These are phyloP conservation scores for Cariama cristata DNA, from an alignment of 2,113 vertebrate genomes.

Conservation along the genomic window DNA sequence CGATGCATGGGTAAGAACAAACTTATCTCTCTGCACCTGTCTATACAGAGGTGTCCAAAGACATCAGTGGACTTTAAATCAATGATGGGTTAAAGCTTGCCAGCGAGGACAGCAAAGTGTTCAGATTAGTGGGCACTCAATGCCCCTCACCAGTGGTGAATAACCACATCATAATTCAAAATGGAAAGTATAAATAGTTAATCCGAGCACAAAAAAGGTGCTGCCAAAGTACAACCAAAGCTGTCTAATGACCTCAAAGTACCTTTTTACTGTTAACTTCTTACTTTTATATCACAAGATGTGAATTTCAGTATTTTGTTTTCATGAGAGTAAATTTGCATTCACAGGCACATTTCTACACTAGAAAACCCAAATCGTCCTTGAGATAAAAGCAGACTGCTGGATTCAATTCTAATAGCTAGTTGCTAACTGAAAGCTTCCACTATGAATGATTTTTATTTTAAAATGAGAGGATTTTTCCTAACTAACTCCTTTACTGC, in stretches of 20 bases:
- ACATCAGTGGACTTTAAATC: not conserved
- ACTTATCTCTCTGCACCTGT: not conserved
- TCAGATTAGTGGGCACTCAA: not conserved
- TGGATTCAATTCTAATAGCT: not conserved
- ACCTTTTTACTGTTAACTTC: not conserved
- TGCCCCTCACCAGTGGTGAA: not conserved
- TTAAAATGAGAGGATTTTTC: not conserved
- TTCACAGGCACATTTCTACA: not conserved
- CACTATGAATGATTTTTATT: not conserved
- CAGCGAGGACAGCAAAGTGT: too few species aligned
- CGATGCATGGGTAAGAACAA: not conserved
- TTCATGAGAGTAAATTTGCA: not conserved
- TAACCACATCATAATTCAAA: not conserved
- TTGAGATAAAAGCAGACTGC: not conserved
- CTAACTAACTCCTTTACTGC: not conserved
- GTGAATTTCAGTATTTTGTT: not conserved
- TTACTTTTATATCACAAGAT: not conserved
- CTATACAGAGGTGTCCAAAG: not conserved
- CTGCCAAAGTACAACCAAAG: too few species aligned
- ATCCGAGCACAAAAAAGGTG: not conserved
- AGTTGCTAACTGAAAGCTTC: not conserved
- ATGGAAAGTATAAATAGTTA: not conserved
- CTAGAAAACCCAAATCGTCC: not conserved
- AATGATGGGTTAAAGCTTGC: not conserved
- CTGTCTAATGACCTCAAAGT: not conserved